These are phyloP conservation scores for Dipus sagitta DNA, from an alignment of 2,797 vertebrate species.

Conservation along the genomic window DNA sequence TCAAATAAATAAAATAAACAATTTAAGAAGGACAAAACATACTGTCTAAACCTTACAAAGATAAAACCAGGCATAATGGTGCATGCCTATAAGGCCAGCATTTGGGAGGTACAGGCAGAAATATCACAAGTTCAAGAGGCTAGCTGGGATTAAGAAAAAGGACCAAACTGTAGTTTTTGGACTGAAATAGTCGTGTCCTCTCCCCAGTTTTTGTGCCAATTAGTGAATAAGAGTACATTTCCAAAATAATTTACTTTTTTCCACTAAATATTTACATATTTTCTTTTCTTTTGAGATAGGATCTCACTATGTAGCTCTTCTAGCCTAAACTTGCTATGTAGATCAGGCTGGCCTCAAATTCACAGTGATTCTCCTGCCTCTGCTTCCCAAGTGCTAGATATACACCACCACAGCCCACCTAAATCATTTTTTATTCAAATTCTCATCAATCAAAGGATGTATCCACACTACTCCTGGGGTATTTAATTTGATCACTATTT, in stretches of 20 bases:
- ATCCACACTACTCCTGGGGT: not conserved
- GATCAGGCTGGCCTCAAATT: not conserved
- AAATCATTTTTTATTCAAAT: slow-evolving; percentile 32
- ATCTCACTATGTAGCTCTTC: not conserved
- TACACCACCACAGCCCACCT: not conserved
- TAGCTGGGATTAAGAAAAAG: not conserved
- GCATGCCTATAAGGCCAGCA: not conserved
- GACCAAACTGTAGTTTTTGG: not conserved
- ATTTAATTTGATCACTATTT: slow-evolving; percentile 46
- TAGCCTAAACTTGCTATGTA: not conserved
- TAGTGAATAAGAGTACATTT: slow-evolving; percentile 25
- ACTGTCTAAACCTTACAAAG: slow-evolving; percentile 2
- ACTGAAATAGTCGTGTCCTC: not conserved
- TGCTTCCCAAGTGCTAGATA: not conserved
- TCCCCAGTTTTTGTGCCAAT: not conserved
- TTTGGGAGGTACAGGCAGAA: not conserved
- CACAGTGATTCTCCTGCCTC: not conserved
- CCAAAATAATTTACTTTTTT: not conserved
- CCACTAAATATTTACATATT: too few relatives aligned
- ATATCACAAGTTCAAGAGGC: not conserved
- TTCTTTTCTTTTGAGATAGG: not conserved
- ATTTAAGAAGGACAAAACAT: not conserved
- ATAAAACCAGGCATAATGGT: not conserved
- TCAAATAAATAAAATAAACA: too few relatives aligned
- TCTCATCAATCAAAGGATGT: slow-evolving; percentile 31